These are phyloP conservation scores for Amazona vittata DNA, from an alignment of 2,113 vertebrate species.

Conservation along the genomic window DNA sequence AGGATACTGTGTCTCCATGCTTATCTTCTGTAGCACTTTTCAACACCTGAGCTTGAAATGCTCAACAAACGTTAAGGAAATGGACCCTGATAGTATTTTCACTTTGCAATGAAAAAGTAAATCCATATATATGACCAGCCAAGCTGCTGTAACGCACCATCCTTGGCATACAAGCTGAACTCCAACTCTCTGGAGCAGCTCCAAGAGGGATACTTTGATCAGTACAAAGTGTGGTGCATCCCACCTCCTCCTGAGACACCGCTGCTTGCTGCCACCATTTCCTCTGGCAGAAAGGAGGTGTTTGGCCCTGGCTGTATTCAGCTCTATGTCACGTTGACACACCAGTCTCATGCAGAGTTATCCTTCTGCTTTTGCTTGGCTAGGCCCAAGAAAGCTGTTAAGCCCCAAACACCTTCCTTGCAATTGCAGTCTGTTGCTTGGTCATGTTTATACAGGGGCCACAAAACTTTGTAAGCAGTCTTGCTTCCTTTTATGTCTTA, in stretches of 20 bases:
- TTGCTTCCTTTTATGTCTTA: not conserved
- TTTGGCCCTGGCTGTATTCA: not conserved
- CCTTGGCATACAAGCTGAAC: not conserved
- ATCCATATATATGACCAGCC: not conserved
- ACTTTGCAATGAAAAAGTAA: not conserved
- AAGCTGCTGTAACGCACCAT: not conserved
- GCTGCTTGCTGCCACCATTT: not conserved
- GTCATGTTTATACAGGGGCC: not conserved
- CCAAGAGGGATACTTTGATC: too few species aligned
- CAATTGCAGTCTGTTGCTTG: not conserved
- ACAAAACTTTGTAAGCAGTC: not conserved
- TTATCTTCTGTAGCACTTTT: not conserved
- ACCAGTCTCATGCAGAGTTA: not conserved
- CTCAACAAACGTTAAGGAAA: not conserved
- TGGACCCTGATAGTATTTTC: not conserved
- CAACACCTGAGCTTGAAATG: not conserved
- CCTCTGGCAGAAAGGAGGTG: not conserved
- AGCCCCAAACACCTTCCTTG: not conserved
- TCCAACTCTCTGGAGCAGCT: not conserved
- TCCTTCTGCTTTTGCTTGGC: not conserved
- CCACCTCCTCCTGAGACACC: not conserved
- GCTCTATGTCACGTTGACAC: not conserved
- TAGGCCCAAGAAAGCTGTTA: not conserved
- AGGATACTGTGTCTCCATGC: not conserved
- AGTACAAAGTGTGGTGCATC: not conserved